These are phyloP conservation scores for Drosophila equinoxialis DNA, from an alignment of 1,140 invertebrate genomes.

Conservation along the genomic window DNA sequence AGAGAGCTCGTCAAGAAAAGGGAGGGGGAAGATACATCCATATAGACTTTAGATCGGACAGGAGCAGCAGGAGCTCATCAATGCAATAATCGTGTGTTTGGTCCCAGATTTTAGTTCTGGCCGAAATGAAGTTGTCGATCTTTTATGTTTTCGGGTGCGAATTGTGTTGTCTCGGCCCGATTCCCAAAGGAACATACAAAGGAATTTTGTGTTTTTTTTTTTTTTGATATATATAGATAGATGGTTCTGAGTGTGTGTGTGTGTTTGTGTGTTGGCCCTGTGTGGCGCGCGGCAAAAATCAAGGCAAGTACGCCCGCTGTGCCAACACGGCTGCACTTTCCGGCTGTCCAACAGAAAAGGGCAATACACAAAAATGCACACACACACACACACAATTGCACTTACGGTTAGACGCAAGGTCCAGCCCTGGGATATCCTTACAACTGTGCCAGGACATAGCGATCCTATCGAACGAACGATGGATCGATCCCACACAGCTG, in stretches of 20 bases:
- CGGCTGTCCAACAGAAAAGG: conserved; percentile 42
- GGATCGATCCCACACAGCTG: conserved; percentile 49
- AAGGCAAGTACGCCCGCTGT: conserved; percentile 70
- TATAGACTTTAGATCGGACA: conserved; percentile 64
- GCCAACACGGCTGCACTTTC: conserved; percentile 63
- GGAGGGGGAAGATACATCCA: conserved; percentile 5
- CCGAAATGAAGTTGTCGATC: conserved; percentile 61
- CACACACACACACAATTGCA: conserved; percentile 37
- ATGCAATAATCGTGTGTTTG: conserved; percentile 76
- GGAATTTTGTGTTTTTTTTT: conserved; percentile 14
- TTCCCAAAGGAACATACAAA: conserved; percentile 63
- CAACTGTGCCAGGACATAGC: too few relatives aligned
- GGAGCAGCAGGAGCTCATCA: conserved; percentile 82
- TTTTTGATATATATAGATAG: conserved; percentile 46
- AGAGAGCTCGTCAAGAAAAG: neutral
- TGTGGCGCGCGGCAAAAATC: conserved; percentile 71
- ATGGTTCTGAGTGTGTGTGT: too few relatives aligned
- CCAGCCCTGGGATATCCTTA: conserved; percentile 10
- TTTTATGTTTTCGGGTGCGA: conserved; percentile 48
- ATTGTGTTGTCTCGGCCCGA: conserved; percentile 32
- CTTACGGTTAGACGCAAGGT: conserved; percentile 32
- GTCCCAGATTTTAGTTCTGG: conserved; percentile 27
- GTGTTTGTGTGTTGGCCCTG: conserved; percentile 10
- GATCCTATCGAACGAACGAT: neutral
- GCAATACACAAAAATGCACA: neutral